phyloP scores from a whole-genome alignment of 2,888 invertebrate species.

The Caenorhabditis sp. region DNA sequence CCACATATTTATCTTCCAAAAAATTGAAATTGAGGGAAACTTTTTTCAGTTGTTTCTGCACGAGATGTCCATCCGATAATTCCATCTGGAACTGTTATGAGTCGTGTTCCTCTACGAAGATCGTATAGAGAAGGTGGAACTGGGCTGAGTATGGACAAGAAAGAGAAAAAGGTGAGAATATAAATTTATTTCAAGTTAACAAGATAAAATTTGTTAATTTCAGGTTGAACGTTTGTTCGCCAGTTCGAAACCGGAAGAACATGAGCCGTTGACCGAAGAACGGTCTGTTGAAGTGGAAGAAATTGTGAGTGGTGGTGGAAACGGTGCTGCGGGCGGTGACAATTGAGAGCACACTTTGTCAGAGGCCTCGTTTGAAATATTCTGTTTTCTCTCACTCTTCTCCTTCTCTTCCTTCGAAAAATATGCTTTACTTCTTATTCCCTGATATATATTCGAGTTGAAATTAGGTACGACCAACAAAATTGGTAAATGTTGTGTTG shows the following conservation, averaged over 20 bases:
- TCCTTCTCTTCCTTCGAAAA: constrained; percentile 12
- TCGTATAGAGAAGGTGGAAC: constrained; percentile 46
- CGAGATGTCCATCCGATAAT: constrained; percentile 41
- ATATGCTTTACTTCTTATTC: not conserved
- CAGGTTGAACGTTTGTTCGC: constrained; percentile 42
- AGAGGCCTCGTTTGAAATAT: constrained; percentile 13
- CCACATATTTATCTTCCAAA: no score
- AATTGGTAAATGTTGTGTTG: no score
- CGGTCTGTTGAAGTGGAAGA: constrained; percentile 16
- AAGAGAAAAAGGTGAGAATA: constrained; percentile 47
- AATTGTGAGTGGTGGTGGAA: constrained; percentile 34
- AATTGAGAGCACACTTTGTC: not conserved
- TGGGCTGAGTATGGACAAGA: constrained; percentile 39
- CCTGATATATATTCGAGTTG: no score
- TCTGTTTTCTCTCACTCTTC: constrained; percentile 4
- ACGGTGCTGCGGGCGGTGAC: not conserved
- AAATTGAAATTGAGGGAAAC: no score
- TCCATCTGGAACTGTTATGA: constrained; percentile 22
- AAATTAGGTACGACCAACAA: no score
- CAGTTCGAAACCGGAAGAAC: constrained; percentile 21
- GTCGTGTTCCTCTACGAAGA: constrained; percentile 38
- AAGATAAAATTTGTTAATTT: no score
- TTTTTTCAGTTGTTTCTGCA: constrained; percentile 38
- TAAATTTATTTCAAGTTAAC: not conserved
- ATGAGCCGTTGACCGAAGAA: not conserved